A percentile compares a stretch with the other conserved stretches of the same genome.
These are phyloP conservation scores for Drosophila albomicans DNA, from an alignment of 1,140 invertebrate genomes.

Conservation along the genomic window DNA sequence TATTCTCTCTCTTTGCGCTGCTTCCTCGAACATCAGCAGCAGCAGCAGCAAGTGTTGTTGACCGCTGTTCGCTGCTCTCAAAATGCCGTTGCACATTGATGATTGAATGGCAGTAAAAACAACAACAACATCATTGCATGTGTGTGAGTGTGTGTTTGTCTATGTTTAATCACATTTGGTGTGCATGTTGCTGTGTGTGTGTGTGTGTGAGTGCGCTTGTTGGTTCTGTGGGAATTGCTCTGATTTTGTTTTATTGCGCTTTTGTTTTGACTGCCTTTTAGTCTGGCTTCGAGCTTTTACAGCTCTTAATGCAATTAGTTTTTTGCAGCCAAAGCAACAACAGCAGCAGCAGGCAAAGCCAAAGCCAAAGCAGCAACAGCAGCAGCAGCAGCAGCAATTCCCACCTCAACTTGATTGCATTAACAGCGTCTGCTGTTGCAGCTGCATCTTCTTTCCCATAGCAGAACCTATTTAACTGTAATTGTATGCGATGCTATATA, in stretches of 20 bases:
- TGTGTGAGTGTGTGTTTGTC: slow-evolving; percentile 19
- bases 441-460: slow-evolving; percentile 36
- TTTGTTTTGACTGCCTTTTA: slow-evolving; percentile 42
- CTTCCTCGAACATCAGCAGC: slow-evolving; percentile 61
- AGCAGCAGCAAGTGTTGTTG: slow-evolving; percentile 76
- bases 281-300: slow-evolving; percentile 21
- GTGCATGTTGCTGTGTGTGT: slow-evolving; percentile 35
- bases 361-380: not conserved
- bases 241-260: slow-evolving; percentile 65
- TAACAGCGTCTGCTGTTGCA: slow-evolving; percentile 1
- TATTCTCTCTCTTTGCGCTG: slow-evolving; percentile 38
- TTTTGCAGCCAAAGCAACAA: slow-evolving; percentile 16
- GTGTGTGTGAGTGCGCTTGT: slow-evolving; percentile 51
- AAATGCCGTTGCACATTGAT: slow-evolving; percentile 77
- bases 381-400: slow-evolving; percentile 28
- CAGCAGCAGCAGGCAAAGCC: not conserved
- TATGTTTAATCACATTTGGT: slow-evolving; percentile 56
- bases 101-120: slow-evolving; percentile 71
- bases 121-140: slow-evolving; percentile 30
- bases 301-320: slow-evolving; percentile 77
- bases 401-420: slow-evolving; percentile 41
- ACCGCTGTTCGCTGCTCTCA: slow-evolving; percentile 69
- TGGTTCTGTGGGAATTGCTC: slow-evolving; percentile 80
- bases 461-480: slow-evolving; percentile 59
- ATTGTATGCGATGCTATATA: slow-evolving; percentile 26